Percentiles rank a stretch among this genome's conserved stretches.
Evolutionary conservation across 2,888 invertebrate species (phyloP).

Genomic region (Oxystoma pomonae): DNA sequence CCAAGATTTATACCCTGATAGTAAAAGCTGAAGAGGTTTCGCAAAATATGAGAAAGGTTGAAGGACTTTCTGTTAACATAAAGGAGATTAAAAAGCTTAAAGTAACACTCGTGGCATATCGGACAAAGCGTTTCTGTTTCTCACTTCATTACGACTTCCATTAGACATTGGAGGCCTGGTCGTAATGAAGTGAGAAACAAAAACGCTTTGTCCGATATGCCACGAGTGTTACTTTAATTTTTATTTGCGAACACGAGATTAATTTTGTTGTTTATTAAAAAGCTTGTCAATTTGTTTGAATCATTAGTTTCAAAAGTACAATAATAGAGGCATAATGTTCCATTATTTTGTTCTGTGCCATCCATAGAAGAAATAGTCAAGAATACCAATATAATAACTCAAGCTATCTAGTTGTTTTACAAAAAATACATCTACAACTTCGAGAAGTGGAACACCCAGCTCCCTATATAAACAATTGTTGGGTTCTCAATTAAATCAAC

Average conservation of each 20-base stretch:
- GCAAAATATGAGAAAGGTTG: slow-evolving; percentile 84
- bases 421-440: slow-evolving; percentile 52
- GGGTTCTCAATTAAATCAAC: slow-evolving; percentile 68
- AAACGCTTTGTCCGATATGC: too few relatives aligned
- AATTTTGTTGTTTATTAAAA: too few relatives aligned
- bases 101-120: too few relatives aligned
- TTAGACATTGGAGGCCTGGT: too few relatives aligned
- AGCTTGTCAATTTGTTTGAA: slow-evolving; percentile 65
- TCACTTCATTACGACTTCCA: too few relatives aligned
- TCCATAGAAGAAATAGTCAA: slow-evolving; percentile 63
- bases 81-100: slow-evolving; percentile 67
- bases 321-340: too few relatives aligned
- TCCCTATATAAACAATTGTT: slow-evolving; percentile 65
- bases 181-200: too few relatives aligned
- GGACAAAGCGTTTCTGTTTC: too few relatives aligned
- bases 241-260: too few relatives aligned
- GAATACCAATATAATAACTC: slow-evolving; percentile 60
- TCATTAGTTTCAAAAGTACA: slow-evolving; percentile 50
- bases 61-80: slow-evolving; percentile 79
- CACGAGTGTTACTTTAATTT: too few relatives aligned
- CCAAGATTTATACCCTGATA: slow-evolving; percentile 94
- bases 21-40: slow-evolving; percentile 95
- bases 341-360: too few relatives aligned
- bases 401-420: slow-evolving; percentile 75
- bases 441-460: slow-evolving; percentile 64